A percentile compares a stretch with the other conserved stretches of the same genome.
Conservation (phyloP, 2,888 invertebrate genomes). For the Nemapogon koenigi region DNA sequence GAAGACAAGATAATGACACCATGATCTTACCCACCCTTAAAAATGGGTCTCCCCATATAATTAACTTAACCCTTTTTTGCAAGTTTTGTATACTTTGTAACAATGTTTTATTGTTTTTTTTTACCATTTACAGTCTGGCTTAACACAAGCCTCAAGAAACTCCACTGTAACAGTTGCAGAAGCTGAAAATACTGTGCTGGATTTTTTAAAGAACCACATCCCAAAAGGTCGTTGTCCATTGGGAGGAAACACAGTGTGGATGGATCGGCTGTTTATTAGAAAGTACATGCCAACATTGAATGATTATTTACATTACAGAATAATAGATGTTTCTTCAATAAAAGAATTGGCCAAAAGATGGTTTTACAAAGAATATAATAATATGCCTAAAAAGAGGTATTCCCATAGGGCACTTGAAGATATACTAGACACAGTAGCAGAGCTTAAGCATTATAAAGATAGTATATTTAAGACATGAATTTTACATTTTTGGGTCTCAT, state of each 20-base stretch:
- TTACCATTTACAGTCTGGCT: slow-evolving; percentile 70
- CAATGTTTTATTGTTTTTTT: slow-evolving; percentile 11
- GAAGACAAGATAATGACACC: no score
- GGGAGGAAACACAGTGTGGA: slow-evolving; percentile 88
- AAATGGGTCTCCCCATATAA: no score
- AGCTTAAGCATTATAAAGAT: slow-evolving; percentile 80
- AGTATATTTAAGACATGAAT: slow-evolving; percentile 61
- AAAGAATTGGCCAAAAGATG: slow-evolving; percentile 86
- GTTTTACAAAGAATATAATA: slow-evolving; percentile 68
- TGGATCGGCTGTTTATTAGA: slow-evolving; percentile 82
- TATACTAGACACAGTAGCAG: slow-evolving; percentile 84
- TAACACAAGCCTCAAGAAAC: slow-evolving; percentile 73
- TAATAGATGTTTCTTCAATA: slow-evolving; percentile 90
- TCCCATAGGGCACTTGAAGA: slow-evolving; percentile 81
- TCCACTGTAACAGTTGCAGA: slow-evolving; percentile 70
- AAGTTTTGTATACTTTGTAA: no score
- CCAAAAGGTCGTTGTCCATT: slow-evolving; percentile 72
- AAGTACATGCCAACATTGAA: slow-evolving; percentile 84
- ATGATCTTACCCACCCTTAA: no score
- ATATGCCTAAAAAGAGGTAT: slow-evolving; percentile 69
- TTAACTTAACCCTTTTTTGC: no score
- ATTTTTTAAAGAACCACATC: slow-evolving; percentile 70
- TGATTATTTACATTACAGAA: slow-evolving; percentile 86
- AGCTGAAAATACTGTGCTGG: slow-evolving; percentile 75
- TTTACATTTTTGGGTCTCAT: background rate